Percentiles rank a stretch among this genome's conserved stretches.
phyloP scores from a whole-genome alignment of 2,888 invertebrate genomes.

The Seira sanloemensis region DNA sequence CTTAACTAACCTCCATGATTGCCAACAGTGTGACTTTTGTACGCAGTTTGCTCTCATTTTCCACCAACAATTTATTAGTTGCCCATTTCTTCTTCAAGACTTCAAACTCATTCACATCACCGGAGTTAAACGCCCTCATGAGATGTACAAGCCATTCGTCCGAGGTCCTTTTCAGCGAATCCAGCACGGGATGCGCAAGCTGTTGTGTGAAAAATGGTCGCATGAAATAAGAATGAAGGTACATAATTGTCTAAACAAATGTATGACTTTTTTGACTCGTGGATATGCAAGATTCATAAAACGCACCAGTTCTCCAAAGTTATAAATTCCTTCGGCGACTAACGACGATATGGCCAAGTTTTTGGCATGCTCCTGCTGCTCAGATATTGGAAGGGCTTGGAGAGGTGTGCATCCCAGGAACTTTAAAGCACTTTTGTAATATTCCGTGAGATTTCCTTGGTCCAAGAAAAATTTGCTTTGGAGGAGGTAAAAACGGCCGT shows the following conservation, averaged over 20 bases:
- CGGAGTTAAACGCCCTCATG: conserved; percentile 89
- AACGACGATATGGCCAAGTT: conserved; percentile 95
- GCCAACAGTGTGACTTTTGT: conserved; percentile 97
- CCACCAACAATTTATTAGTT: conserved; percentile 87
- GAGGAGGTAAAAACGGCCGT: conserved; percentile 94
- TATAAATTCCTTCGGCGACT: conserved; percentile 95
- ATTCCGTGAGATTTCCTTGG: conserved; percentile 93
- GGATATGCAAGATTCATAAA: background rate
- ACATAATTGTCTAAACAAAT: background rate
- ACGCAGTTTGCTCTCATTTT: conserved; percentile 87
- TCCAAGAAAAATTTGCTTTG: conserved; percentile 94
- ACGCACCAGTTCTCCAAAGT: conserved; percentile 92
- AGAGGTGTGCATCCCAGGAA: conserved; percentile 86
- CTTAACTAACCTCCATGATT: conserved; percentile 89
- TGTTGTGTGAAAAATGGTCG: conserved; percentile 75
- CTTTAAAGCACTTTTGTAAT: conserved; percentile 95
- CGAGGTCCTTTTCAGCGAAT: conserved; percentile 86
- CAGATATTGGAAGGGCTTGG: conserved; percentile 81
- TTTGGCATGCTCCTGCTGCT: conserved; percentile 88
- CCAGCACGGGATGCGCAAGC: conserved; percentile 95
- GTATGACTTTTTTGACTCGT: background rate
- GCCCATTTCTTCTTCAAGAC: conserved; percentile 85
- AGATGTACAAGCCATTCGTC: conserved; percentile 93
- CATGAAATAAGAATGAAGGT: conserved; percentile 5
- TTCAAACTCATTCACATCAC: conserved; percentile 87